Evolutionary conservation across 2,888 invertebrate species (phyloP).

Genomic region (Allolobophora icterica): DNA sequence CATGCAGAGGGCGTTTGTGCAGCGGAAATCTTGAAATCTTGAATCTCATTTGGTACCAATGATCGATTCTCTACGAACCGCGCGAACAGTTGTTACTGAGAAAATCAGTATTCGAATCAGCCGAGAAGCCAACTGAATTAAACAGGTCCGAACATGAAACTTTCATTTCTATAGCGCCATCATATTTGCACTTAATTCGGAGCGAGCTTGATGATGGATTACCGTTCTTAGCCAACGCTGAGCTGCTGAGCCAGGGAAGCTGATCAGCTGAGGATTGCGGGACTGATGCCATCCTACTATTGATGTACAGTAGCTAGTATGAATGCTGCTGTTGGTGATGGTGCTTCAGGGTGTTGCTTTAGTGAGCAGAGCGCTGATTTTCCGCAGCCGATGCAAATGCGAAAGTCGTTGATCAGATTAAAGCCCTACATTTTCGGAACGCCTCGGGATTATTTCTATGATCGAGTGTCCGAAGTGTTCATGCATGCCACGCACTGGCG

Average conservation of each 20-base stretch:
- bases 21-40: background rate
- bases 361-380: background rate
- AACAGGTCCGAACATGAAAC: background rate
- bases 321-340: background rate
- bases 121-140: background rate
- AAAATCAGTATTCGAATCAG: background rate
- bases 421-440: background rate
- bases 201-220: background rate
- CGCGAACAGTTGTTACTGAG: background rate
- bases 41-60: background rate
- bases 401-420: constrained; percentile 1
- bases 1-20: background rate
- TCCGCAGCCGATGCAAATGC: background rate
- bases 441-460: constrained; percentile 2
- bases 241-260: background rate
- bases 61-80: background rate
- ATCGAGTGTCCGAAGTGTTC: background rate
- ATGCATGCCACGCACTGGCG: background rate
- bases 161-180: background rate
- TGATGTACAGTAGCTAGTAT: background rate
- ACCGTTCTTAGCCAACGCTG: background rate
- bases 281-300: background rate
- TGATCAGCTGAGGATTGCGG: background rate
- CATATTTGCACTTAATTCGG: background rate
- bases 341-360: background rate